Conservation (phyloP, 2,797 vertebrate genomes). For the Paguma larvata region DNA sequence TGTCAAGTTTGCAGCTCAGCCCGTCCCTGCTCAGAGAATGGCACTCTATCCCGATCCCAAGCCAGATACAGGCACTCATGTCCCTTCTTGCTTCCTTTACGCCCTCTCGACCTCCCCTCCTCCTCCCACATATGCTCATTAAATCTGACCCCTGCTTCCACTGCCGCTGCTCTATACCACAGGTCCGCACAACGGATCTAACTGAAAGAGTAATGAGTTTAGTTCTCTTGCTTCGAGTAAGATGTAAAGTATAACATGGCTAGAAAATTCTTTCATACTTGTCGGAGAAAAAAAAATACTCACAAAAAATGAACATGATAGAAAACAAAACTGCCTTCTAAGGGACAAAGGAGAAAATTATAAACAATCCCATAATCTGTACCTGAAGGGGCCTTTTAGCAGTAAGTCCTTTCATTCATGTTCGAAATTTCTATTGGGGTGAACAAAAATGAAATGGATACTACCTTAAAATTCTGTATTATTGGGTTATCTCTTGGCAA, state of each 20-base stretch:
- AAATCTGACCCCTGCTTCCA: constrained; percentile 37
- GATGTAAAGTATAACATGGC: constrained; percentile 40
- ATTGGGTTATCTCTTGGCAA: neutral
- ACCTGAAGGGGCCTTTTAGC: neutral
- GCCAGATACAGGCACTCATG: neutral
- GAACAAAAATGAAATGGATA: neutral
- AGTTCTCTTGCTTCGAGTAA: constrained; percentile 61
- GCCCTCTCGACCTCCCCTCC: neutral
- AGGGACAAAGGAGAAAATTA: neutral
- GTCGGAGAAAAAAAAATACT: neutral
- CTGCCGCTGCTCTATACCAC: neutral
- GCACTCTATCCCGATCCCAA: no score
- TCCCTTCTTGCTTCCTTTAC: neutral
- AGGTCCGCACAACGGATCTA: constrained; percentile 7
- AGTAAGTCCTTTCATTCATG: neutral
- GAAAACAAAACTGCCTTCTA: neutral
- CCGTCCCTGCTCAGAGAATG: neutral
- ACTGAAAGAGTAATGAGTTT: constrained; percentile 27
- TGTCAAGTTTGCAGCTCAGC: neutral
- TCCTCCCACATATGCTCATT: neutral
- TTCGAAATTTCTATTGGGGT: neutral
- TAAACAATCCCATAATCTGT: constrained; percentile 26
- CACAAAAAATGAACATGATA: neutral
- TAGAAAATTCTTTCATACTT: constrained; percentile 45
- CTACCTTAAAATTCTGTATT: constrained; percentile 13